A percentile compares a stretch with the other conserved stretches of the same genome.
Evolutionary conservation across 2,113 vertebrate species (phyloP).

Genomic region (Gallinago undulata): DNA sequence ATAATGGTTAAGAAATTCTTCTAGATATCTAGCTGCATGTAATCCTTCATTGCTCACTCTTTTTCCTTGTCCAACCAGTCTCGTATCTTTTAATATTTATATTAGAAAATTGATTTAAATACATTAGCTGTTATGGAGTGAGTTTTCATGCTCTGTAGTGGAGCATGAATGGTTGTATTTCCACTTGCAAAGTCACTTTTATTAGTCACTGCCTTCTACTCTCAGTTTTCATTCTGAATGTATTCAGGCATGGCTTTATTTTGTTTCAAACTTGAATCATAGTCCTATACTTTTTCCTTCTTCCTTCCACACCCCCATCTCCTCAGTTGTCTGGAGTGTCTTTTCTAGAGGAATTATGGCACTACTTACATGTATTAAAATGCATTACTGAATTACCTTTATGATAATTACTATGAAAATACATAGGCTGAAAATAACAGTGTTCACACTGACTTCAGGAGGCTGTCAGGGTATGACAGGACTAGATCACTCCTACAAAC

Average conservation of each 20-base stretch:
- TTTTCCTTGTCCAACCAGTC: background rate
- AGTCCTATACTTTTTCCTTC: background rate
- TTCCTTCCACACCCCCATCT: fast-evolving
- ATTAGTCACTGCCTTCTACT: background rate
- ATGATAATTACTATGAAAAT: background rate
- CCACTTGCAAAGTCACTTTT: background rate
- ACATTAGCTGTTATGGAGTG: background rate
- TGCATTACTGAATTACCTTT: background rate
- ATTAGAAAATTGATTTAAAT: background rate
- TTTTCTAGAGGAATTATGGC: background rate
- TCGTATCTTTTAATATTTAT: background rate
- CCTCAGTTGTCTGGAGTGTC: background rate
- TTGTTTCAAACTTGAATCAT: background rate
- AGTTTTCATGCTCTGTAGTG: background rate
- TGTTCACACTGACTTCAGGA: background rate
- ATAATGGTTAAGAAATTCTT: background rate
- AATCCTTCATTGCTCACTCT: background rate
- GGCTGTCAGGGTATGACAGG: background rate
- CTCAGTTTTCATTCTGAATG: background rate
- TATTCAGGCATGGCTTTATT: background rate
- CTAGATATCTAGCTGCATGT: background rate
- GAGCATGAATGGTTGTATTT: background rate
- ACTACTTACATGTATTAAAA: background rate
- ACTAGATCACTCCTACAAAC: background rate
- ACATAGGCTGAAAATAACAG: background rate